Evolutionary conservation across 2,797 vertebrate species (phyloP).

Genomic region (Nothura maculosa): DNA sequence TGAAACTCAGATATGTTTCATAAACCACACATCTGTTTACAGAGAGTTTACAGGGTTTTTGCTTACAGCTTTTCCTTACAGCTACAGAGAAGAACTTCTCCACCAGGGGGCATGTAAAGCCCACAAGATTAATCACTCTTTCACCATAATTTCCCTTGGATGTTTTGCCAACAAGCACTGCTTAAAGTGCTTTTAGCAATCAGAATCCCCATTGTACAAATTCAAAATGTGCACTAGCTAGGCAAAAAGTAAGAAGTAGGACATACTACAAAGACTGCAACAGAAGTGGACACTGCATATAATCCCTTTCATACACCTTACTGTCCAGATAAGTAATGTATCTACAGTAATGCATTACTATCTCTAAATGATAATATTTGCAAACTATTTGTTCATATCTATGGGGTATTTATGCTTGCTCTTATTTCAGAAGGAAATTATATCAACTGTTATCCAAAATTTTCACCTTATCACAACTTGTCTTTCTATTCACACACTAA

Average conservation of each 20-base stretch:
- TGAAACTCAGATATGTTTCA: constrained; percentile 56
- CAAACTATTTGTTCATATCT: background rate
- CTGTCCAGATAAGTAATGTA: background rate
- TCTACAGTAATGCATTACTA: background rate
- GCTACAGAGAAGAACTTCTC: background rate
- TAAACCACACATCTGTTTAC: constrained; percentile 64
- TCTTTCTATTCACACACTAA: background rate
- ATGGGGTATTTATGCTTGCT: background rate
- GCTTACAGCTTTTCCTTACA: too few species aligned
- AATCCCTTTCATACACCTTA: accelerated
- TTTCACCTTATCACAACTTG: background rate
- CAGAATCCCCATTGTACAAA: background rate
- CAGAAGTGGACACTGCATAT: background rate
- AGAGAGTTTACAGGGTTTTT: background rate
- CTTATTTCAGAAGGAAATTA: background rate
- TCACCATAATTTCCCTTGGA: background rate
- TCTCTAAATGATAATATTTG: background rate
- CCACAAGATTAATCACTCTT: constrained; percentile 7
- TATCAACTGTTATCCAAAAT: background rate
- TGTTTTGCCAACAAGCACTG: background rate
- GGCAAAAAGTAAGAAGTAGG: background rate
- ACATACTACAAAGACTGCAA: background rate
- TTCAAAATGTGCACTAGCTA: background rate
- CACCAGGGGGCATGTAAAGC: constrained; percentile 79
- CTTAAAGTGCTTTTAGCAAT: background rate